These are phyloP conservation scores for Serranus cabrilla DNA, from an alignment of 2,797 vertebrate genomes.

Conservation along the genomic window DNA sequence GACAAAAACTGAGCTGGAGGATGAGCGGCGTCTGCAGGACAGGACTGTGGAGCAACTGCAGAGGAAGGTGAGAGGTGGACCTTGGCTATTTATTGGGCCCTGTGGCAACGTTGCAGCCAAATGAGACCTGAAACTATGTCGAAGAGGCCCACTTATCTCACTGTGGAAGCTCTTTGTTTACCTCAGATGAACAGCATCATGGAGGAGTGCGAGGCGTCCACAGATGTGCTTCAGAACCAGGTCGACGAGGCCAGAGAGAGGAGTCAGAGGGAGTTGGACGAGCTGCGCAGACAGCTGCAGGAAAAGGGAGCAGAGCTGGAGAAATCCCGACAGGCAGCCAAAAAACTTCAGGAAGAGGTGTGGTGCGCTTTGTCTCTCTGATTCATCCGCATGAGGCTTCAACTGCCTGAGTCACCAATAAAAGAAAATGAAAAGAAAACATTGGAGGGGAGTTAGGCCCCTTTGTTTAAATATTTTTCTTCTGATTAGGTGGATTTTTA, in stretches of 20 bases:
- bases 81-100: background rate
- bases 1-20: constrained; percentile 90
- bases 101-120: background rate
- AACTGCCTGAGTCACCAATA: constrained; percentile 18
- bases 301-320: constrained; percentile 92
- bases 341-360: constrained; percentile 95
- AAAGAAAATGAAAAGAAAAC: background rate
- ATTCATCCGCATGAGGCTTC: constrained; percentile 38
- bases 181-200: constrained; percentile 91
- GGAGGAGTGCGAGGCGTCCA: constrained; percentile 88
- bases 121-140: background rate
- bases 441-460: background rate
- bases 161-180: constrained; percentile 26
- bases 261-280: constrained; percentile 88
- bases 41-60: constrained; percentile 92
- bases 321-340: constrained; percentile 84
- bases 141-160: constrained; percentile 25
- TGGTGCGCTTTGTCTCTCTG: constrained; percentile 46
- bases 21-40: constrained; percentile 89
- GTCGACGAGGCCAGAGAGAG: constrained; percentile 92
- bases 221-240: constrained; percentile 92
- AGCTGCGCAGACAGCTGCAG: constrained; percentile 91
- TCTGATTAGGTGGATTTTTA: background rate
- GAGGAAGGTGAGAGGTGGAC: constrained; percentile 88
- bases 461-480: background rate